Evolutionary conservation across 2,888 invertebrate species (phyloP), one percentile per base, ranked within the genome.

Genomic region (Epirrhoe tristata): DNA sequence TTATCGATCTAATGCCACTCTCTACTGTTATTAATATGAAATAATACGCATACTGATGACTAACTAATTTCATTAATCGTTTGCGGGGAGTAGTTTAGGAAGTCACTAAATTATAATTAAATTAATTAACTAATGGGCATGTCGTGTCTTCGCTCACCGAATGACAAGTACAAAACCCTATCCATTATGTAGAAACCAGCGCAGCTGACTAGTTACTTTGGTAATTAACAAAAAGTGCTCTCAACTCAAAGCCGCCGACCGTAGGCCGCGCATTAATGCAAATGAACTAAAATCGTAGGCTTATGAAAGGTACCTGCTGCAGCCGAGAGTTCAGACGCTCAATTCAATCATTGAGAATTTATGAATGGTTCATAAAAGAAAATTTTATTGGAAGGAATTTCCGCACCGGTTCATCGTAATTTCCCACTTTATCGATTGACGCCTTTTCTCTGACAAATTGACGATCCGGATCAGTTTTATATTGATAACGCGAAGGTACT

Each of bases 301-400:
- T 82, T 79, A 80, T 81, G 80, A 86, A n/a, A 24, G 24, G 24
- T 83, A 86, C 31, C 50, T 52, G 31, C 83, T 81, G 82, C 84
- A 82, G 76, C 79, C 71, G 73, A 79, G 80, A 81, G 80, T 82
- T 75, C 81, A 84, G 88, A 85, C 88, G 83, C 85, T 85, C 83
- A 77, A 90, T 88, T 89, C 89, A 89, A 90, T 90, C 90, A 91
- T 87, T 79, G 85, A 86, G 79, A 90, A 89, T 89, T 91, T 90
- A 90, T 87, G 86, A 89, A 88, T 83, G 85, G 82, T 76, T 84
- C 83, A 77, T 80, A 78, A 83, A 86, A 85, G 84, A 63, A 85
- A 85, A 86, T 88, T 89, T 87, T 87, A 90, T 87, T 85, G 79
- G 83, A 85, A 84, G 81, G 81, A 88, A 86, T 89, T 86, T 87